Percentiles rank a stretch among this genome's conserved stretches.
phyloP scores from a whole-genome alignment of 2,113 vertebrate genomes.

The Melanocharis versteri region DNA sequence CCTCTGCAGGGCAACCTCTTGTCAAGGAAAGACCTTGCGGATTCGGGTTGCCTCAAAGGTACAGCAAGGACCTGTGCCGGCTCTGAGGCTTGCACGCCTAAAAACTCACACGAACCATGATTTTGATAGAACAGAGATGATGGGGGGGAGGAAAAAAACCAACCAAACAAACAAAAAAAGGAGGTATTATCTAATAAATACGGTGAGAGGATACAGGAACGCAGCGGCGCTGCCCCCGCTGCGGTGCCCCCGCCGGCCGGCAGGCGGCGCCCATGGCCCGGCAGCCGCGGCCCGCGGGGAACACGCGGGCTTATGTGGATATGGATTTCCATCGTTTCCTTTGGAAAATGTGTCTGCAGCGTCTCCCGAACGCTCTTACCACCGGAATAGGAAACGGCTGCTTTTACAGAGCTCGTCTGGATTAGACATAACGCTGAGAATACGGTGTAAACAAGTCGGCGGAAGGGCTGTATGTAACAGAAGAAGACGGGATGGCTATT shows the following conservation, averaged over 20 bases:
- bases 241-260: not conserved
- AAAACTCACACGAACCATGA: not conserved
- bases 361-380: not conserved
- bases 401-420: not conserved
- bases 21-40: not conserved
- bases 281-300: not conserved
- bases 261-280: constrained; percentile 48
- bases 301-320: not conserved
- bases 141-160: rapidly evolving
- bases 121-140: not conserved
- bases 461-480: not conserved
- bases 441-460: not conserved
- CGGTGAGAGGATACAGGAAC: not conserved
- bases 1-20: not conserved
- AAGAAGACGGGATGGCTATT: not conserved
- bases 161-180: not conserved
- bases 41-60: not conserved
- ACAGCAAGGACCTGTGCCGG: not conserved
- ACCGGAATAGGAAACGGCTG: not conserved
- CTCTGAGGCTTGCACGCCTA: not conserved
- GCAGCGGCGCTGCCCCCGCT: not conserved
- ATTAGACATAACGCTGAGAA: constrained; percentile 6
- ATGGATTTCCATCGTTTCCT: not conserved
- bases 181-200: constrained; percentile 69
- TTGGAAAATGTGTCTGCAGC: constrained; percentile 31